Base-by-base conservation (phyloP, 2,797 vertebrate species). In the Malurus leucopterus region DNA sequence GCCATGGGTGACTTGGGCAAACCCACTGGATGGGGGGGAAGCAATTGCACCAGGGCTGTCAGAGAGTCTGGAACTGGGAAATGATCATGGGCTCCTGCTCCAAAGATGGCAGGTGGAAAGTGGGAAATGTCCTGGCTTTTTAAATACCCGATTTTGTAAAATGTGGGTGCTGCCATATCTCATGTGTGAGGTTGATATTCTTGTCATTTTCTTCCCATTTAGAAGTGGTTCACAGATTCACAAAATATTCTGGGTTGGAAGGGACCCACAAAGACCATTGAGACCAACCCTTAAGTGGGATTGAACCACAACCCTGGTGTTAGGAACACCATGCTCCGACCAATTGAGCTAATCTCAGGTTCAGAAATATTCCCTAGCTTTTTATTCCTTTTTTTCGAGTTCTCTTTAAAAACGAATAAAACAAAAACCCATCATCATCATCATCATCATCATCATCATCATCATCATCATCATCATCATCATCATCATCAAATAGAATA, bases 311-410 rank as follows among this genome's bases (percentile, higher is more conserved):
- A 9, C 11, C 29, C 11, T 53, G 0, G 0, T 46, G 5, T 26
- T 15, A 26, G 1, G 4, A 46, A 9, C 29, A 40, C 8, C 30
- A 17, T 47, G 29, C 24, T 61, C 32, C 63, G 61, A 21, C 21
- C 24, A 30, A 1, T 2, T 30, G 47, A 61, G 7, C 9, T 54
- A 8, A 47, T 7, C 20, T 53, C 0, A 0, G 19, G 6, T 20
- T 53, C 24, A 17, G 16, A 67, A 88, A 84, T 68, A 63, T 6
- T 91, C 27, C 6, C 3, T 11, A 47, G 9, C 19, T 70, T 30
- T 65, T 72, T 46, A 32, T 51, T 51, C 6, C 2, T 3, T 4
- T 36, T 36, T 36, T 16, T 58, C 11, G 9, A 47, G 3, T 24
- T 89, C 1, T 78, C 12, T 54, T 46, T 23, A 46, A 46, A 46